Evolutionary conservation across 2,113 vertebrate species (phyloP).

Genomic region (Heteronetta atricapilla): DNA sequence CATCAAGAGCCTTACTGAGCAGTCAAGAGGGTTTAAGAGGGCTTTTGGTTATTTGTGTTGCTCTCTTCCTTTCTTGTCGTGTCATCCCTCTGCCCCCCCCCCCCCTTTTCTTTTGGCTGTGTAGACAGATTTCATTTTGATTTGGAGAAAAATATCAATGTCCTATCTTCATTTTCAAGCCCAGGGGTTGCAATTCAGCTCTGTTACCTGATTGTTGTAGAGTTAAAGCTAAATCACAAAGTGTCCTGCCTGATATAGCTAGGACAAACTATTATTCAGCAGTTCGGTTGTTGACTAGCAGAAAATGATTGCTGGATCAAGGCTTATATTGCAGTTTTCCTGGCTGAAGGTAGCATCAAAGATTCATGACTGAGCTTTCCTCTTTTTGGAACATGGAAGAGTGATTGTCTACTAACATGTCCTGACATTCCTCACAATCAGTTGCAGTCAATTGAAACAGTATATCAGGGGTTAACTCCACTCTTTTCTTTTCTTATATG

Average conservation of each 20-base stretch:
- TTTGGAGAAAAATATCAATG: neutral
- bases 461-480: neutral
- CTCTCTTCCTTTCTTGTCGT: neutral
- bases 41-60: neutral
- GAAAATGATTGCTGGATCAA: neutral
- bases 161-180: neutral
- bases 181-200: neutral
- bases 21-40: neutral
- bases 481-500: neutral
- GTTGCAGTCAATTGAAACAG: neutral
- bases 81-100: too few species aligned
- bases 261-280: neutral
- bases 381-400: neutral
- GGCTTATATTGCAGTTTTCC: neutral
- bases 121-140: neutral
- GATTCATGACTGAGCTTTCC: neutral
- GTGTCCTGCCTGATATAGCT: neutral
- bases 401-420: neutral
- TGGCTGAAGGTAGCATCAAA: neutral
- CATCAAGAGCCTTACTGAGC: neutral
- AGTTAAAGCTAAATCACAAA: neutral
- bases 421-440: neutral
- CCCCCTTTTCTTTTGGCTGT: neutral
- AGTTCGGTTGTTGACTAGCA: neutral
- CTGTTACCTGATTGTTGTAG: neutral